These are phyloP conservation scores for Tipula helvola DNA, from an alignment of 2,888 invertebrate species.

Conservation along the genomic window DNA sequence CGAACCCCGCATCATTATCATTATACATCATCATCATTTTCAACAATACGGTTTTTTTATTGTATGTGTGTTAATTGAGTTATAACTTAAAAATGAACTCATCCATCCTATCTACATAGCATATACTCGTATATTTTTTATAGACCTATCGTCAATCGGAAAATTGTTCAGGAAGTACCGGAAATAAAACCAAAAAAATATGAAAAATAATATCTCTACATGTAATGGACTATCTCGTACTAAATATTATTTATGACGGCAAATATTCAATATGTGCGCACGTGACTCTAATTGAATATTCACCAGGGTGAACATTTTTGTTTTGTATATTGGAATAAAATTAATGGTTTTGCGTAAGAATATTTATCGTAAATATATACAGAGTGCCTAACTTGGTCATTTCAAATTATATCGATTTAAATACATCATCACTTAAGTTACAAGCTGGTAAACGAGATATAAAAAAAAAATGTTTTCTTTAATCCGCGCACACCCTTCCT, in stretches of 20 bases:
- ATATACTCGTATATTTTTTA: not conserved
- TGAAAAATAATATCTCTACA: not conserved
- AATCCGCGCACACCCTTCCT: not conserved
- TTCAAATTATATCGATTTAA: not conserved
- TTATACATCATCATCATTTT: not conserved
- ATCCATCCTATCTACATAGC: not conserved
- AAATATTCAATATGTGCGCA: not conserved
- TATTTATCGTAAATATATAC: too few species aligned
- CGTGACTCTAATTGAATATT: not conserved
- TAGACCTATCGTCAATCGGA: not conserved
- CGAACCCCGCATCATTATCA: not conserved
- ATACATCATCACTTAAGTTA: not conserved
- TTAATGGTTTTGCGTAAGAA: constrained; percentile 4
- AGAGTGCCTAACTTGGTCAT: not conserved
- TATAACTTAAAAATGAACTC: constrained; percentile 4
- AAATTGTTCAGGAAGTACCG: not conserved
- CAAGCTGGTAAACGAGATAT: not conserved
- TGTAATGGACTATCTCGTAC: not conserved
- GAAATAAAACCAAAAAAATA: not conserved
- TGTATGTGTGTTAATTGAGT: not conserved
- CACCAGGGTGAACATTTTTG: not conserved
- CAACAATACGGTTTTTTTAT: not conserved
- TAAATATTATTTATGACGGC: not conserved
- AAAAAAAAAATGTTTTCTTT: not conserved
- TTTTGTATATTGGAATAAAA: not conserved